Base-by-base conservation (phyloP, 2,888 invertebrate species). In the Synergus laeviventris region DNA sequence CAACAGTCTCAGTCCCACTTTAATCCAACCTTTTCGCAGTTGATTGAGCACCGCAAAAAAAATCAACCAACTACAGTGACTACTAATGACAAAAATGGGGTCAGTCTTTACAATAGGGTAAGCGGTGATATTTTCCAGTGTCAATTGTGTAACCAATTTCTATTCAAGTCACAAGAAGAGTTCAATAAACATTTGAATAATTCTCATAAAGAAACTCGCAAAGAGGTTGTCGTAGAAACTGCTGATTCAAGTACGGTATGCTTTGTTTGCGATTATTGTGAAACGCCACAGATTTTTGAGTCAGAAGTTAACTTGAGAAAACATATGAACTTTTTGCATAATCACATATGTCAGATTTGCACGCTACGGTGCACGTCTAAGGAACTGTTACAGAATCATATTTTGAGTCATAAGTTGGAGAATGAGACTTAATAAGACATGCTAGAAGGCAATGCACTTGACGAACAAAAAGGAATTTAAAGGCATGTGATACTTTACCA, bases 201-300 rank as follows among this genome's bases (percentile, higher is more conserved):
- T 5, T 49, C 31, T 16, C 70, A 70, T 18, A 70, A 70, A 45
- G 42, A 39, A 21, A 7, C 21, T 16, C 45, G 21, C 18, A 64
- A 66, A 14, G 70, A 70, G 24, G 45, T 66, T 7, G 1, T 24
- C 49, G 3, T 2, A 45, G 45, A 49, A 9, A 8, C 49, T 1
- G 3, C 31, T 49, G 70, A 70, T 9, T n/a, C 0, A 5, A 36
- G 38, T 18, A 62, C 16, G 12, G n/a, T 70, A 16, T 82, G 81
- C n/a, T 80, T 77, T 12, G 49, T 79, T 16, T 85, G 85, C 21
- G 66, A 81, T 42, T 82, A 82, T 56, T 85, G 85, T 24, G 24
- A 79, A 0, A 60, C 76, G 1, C 73, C 74, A 7, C 1, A 75
- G 2, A 12, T 74, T 0, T 81, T 83, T 11, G 14, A 76, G 0